Base-by-base conservation (phyloP, 2,888 invertebrate genomes). In the Eristalinus sepulchralis region DNA sequence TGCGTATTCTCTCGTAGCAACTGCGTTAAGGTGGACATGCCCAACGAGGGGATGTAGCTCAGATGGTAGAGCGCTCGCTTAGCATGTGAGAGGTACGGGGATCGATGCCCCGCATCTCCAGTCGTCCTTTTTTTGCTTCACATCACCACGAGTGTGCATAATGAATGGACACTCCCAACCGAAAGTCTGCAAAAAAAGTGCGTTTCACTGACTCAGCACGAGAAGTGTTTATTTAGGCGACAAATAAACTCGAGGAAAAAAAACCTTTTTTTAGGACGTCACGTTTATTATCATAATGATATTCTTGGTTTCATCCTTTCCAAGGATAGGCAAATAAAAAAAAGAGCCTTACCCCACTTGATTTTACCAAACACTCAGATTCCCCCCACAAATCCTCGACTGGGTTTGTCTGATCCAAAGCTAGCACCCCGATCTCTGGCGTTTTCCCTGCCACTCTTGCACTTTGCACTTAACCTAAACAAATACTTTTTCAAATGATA, bases 61-160 rank as follows among this genome's bases (percentile, higher is more conserved):
- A 92, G 92, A 92, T 92, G 92, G 92, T 92, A 92, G 92, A 92
- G 92, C 92, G 92, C 92, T 92, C 92, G 92, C 92, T 92, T 92
- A 92, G 92, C 92, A 92, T 92, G 92, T 91, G 92, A 92, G 92
- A 92, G 92, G 92, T 92, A 92, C 91, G 91, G 92, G 91, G 92
- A 92, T 92, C 92, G 92, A 92, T 92, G 90, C 92, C 92, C 92
- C 91, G 92, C 92, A 92, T 92, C 92, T 92, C 92, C 92, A 92
- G 59, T 8, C 1, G 17, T 67, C 53, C 60, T 66, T 80, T 66
- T 80, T 83, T 78, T 47, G 47, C 8, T 47, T 47, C 47, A 47
- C 17, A 6, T 17, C 17, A 0, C n/a, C 17, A 8, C 17, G 17
- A 47, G 47, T 17, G 17, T 47, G 17, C 17, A 6, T 47, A 47